Evolutionary conservation across 92 coral and sea anemone genomes (phyloP).

Genomic region (Palythoa caribaeorum): DNA sequence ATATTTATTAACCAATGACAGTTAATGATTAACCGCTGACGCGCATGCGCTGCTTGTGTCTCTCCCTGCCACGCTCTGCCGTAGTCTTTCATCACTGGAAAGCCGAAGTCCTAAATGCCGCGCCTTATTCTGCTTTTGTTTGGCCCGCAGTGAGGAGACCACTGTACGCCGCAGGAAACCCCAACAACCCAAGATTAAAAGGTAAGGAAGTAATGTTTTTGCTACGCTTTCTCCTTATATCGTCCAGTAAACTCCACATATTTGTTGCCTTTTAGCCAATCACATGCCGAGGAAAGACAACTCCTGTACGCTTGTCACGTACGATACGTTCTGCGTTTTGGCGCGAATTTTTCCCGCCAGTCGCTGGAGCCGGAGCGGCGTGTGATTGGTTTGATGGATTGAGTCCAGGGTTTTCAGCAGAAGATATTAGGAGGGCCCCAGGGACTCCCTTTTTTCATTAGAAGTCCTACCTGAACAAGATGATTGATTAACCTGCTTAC

Average conservation of each 20-base stretch:
- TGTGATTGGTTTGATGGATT: background rate
- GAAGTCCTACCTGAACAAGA: too few species aligned
- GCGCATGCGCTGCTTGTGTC: conserved; percentile 47
- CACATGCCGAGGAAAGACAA: background rate
- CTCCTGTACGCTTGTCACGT: background rate
- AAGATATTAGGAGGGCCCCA: too few species aligned
- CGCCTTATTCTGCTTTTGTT: conserved; percentile 72
- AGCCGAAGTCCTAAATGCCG: conserved; percentile 66
- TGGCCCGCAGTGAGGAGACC: conserved; percentile 83
- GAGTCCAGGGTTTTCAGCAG: background rate
- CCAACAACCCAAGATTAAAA: conserved; percentile 71
- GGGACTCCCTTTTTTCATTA: too few species aligned
- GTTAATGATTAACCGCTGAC: conserved; percentile 46
- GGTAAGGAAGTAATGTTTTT: conserved; percentile 46
- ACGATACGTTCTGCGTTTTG: background rate
- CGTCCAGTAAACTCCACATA: too few species aligned
- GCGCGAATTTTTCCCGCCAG: background rate
- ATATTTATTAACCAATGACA: conserved; percentile 20
- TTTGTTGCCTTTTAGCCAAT: background rate
- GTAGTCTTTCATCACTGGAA: conserved; percentile 65
- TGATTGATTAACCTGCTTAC: too few species aligned
- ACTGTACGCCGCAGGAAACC: conserved; percentile 91
- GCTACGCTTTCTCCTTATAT: too few species aligned
- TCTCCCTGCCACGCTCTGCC: conserved; percentile 62
- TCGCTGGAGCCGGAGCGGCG: background rate